These are phyloP conservation scores for Hyphantria cunea DNA, from an alignment of 1,140 invertebrate genomes.

Conservation along the genomic window DNA sequence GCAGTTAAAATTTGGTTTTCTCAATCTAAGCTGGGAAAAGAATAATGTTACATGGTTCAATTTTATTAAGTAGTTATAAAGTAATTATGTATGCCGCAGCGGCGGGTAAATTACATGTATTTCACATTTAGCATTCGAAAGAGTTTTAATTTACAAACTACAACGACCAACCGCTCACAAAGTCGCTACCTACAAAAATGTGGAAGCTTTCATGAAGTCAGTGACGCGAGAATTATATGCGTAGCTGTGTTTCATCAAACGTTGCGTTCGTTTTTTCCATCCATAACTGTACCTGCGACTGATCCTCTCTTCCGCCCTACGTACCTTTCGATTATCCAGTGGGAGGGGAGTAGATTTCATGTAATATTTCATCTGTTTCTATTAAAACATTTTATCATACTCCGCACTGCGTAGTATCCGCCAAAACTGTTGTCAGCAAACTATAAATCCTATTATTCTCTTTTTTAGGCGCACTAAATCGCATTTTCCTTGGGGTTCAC, in stretches of 20 bases:
- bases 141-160: slow-evolving; percentile 26
- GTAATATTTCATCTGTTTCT: slow-evolving; percentile 36
- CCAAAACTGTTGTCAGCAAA: slow-evolving; percentile 25
- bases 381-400: slow-evolving; percentile 33
- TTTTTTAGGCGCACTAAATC: slow-evolving; percentile 12
- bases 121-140: too few species aligned
- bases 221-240: slow-evolving; percentile 31
- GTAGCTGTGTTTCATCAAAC: slow-evolving; percentile 39
- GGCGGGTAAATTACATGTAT: neutral
- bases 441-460: slow-evolving; percentile 22
- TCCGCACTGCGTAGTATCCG: slow-evolving; percentile 23
- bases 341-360: slow-evolving; percentile 33
- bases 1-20: too few species aligned
- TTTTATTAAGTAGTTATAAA: slow-evolving; percentile 1
- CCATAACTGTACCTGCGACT: slow-evolving; percentile 27
- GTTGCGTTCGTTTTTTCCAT: slow-evolving; percentile 32
- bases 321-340: slow-evolving; percentile 41
- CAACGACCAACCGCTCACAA: slow-evolving; percentile 10
- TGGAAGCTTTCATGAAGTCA: slow-evolving; percentile 21
- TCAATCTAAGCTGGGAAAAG: too few species aligned
- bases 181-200: slow-evolving; percentile 19
- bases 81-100: neutral
- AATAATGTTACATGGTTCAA: too few species aligned
- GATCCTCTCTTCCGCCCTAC: slow-evolving; percentile 35
- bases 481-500: neutral